phyloP scores from a whole-genome alignment of 2,113 vertebrate species.

The Alosa alosa region DNA sequence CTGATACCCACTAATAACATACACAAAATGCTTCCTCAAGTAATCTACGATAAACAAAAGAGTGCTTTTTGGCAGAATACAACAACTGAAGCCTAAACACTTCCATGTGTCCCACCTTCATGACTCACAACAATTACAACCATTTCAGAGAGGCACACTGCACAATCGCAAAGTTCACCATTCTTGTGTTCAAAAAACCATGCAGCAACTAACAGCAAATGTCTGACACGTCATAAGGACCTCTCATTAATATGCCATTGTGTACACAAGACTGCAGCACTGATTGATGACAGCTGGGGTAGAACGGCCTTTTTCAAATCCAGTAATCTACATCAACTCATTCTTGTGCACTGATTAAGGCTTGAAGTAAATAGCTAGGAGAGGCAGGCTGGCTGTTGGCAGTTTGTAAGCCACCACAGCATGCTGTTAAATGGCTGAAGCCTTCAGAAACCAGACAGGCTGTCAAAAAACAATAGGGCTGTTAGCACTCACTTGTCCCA shows the following conservation, averaged over 20 bases:
- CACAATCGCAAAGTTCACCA: constrained; percentile 31
- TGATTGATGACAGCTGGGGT: background rate
- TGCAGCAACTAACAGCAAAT: background rate
- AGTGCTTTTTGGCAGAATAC: constrained; percentile 36
- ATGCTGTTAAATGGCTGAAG: background rate
- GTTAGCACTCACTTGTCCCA: background rate
- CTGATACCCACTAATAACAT: constrained; percentile 49
- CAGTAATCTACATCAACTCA: background rate
- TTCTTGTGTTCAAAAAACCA: constrained; percentile 41
- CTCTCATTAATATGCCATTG: background rate
- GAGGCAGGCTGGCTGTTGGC: background rate
- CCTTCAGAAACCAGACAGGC: constrained; percentile 40
- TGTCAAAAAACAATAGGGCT: constrained; percentile 37
- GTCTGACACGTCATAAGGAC: background rate
- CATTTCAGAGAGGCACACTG: background rate
- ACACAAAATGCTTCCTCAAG: constrained; percentile 49
- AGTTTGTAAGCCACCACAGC: background rate
- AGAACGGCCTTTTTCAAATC: background rate
- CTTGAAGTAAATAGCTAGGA: background rate
- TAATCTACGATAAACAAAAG: constrained; percentile 56
- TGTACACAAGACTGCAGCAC: background rate
- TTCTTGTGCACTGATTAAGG: background rate
- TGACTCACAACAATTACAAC: background rate
- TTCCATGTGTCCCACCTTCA: constrained; percentile 11
- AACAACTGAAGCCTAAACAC: constrained; percentile 9